Conservation (phyloP, 1,140 invertebrate species). For the Hestina assimilis region DNA sequence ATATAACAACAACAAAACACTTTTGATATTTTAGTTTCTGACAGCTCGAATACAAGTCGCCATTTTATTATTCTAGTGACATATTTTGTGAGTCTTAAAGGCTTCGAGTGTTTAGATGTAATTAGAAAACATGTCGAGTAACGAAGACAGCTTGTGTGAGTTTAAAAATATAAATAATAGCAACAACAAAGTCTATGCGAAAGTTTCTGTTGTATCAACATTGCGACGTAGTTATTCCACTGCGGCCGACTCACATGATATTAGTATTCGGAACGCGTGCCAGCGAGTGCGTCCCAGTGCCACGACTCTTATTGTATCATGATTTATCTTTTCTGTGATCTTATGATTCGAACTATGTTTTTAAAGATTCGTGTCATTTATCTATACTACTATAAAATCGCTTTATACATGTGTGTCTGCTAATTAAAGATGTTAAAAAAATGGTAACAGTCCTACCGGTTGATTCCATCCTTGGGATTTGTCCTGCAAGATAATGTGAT, state of each 20-base stretch:
- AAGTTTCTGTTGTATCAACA: constrained; percentile 5
- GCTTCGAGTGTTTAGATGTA: too few relatives aligned
- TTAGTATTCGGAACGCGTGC: constrained; percentile 29
- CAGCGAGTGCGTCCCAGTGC: constrained; percentile 19
- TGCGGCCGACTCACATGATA: constrained; percentile 13
- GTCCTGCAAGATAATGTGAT: too few relatives aligned
- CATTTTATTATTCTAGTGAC: too few relatives aligned
- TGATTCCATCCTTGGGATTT: too few relatives aligned
- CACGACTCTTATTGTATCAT: constrained; percentile 16
- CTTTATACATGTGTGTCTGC: too few relatives aligned
- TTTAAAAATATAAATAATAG: background rate
- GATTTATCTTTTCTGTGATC: constrained; percentile 12
- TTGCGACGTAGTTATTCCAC: constrained; percentile 13
- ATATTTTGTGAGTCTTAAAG: too few relatives aligned
- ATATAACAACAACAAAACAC: too few relatives aligned
- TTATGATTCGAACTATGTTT: background rate
- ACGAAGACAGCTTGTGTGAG: background rate
- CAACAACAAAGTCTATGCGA: constrained; percentile 3
- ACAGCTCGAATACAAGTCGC: too few relatives aligned
- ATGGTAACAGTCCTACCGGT: too few relatives aligned
- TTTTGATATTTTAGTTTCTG: too few relatives aligned
- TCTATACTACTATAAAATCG: background rate
- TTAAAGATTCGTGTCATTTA: background rate
- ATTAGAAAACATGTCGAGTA: background rate
- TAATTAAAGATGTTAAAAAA: too few relatives aligned